Conservation (phyloP, 2,113 vertebrate species). For the Phoenicopterus ruber region DNA sequence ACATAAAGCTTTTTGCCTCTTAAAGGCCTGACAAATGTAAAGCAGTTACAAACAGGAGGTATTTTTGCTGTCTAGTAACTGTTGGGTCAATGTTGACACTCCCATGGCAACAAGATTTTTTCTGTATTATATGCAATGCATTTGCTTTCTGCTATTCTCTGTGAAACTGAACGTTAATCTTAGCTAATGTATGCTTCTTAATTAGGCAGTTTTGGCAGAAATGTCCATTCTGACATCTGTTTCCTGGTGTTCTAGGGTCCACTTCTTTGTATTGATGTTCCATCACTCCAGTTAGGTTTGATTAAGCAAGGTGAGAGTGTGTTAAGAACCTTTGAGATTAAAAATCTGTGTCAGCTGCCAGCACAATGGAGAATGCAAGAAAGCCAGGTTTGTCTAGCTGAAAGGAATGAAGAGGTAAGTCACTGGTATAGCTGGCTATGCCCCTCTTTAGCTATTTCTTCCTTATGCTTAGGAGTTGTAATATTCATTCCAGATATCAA, state of each 20-base stretch:
- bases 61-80: neutral
- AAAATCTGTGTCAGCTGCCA: conserved; percentile 80
- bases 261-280: conserved; percentile 66
- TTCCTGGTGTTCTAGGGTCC: conserved; percentile 80
- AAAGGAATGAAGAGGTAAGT: conserved; percentile 64
- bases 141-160: neutral
- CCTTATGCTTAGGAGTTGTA: neutral
- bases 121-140: neutral
- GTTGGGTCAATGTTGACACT: neutral
- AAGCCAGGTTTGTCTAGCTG: conserved; percentile 58
- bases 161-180: neutral
- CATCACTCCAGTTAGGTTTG: conserved; percentile 85
- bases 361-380: conserved; percentile 83
- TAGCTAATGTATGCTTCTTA: neutral
- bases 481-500: neutral
- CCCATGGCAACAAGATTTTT: neutral
- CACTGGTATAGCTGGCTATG: neutral
- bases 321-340: conserved; percentile 70
- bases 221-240: neutral
- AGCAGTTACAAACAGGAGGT: neutral
- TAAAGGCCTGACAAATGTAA: neutral
- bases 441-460: neutral
- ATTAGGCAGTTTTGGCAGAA: neutral
- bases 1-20: neutral
- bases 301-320: conserved; percentile 72